These are phyloP conservation scores for Botia almorhae DNA, from an alignment of 2,797 vertebrate genomes.

Conservation along the genomic window DNA sequence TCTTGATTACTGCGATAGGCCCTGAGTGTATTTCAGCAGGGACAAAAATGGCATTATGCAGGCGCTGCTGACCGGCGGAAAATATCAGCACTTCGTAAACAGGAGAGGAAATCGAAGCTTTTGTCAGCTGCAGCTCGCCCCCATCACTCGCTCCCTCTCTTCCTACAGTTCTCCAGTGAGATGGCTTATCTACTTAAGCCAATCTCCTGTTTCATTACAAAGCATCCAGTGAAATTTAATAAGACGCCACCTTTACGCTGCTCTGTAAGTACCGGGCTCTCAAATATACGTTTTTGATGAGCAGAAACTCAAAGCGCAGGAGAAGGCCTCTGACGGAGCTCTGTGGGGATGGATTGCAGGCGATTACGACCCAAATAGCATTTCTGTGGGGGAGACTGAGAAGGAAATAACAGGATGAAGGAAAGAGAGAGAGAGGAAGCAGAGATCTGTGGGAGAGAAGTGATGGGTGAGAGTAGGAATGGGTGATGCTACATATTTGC, in stretches of 20 bases:
- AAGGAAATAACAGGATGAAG: constrained; percentile 22
- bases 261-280: constrained; percentile 77
- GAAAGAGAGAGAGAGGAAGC: constrained; percentile 4
- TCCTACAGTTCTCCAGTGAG: constrained; percentile 60
- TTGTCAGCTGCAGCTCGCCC: constrained; percentile 62
- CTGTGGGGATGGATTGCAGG: constrained; percentile 52
- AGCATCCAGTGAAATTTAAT: constrained; percentile 71
- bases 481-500: neutral
- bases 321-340: constrained; percentile 26
- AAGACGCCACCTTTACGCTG: constrained; percentile 74
- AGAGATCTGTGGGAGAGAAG: constrained; percentile 45
- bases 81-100: constrained; percentile 72
- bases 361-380: constrained; percentile 55
- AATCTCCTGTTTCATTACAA: constrained; percentile 74
- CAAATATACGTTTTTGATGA: constrained; percentile 59
- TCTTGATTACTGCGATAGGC: constrained; percentile 46
- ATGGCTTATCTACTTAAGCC: constrained; percentile 74
- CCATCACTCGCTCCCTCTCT: constrained; percentile 42
- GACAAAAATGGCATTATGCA: constrained; percentile 50
- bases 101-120: constrained; percentile 77
- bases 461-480: constrained; percentile 53
- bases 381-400: constrained; percentile 49
- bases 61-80: constrained; percentile 71
- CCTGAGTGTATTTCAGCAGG: constrained; percentile 38
- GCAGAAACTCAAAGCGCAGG: constrained; percentile 25